Conservation (phyloP, 2,888 invertebrate genomes). For the Lasioglossum pauxillum region DNA sequence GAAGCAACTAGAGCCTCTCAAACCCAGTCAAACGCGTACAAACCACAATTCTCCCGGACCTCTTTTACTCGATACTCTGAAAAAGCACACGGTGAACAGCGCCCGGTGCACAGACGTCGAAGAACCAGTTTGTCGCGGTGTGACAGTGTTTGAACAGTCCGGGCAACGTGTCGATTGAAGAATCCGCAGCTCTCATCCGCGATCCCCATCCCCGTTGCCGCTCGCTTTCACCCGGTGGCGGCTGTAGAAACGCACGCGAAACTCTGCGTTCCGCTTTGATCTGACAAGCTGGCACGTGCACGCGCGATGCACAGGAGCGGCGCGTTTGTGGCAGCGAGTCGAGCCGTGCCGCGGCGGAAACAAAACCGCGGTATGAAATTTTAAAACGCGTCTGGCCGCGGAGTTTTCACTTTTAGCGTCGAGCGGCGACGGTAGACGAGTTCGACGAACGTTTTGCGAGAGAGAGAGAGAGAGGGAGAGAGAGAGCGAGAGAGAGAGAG, state of each 20-base stretch:
- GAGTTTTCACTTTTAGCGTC: neutral
- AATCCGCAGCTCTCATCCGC: constrained; percentile 19
- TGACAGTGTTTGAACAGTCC: neutral
- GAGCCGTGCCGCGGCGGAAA: neutral
- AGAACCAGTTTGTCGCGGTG: neutral
- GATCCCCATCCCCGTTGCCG: constrained; percentile 39
- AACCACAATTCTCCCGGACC: neutral
- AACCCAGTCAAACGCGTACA: neutral
- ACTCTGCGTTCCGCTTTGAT: constrained; percentile 66
- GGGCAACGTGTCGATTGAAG: neutral
- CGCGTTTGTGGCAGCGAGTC: neutral
- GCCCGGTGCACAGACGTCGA: neutral
- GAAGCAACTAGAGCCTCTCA: neutral
- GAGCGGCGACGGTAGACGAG: neutral
- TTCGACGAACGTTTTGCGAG: neutral
- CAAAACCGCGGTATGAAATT: constrained; percentile 36
- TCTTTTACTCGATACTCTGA: neutral
- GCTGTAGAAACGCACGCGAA: constrained; percentile 47
- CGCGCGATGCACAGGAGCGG: neutral
- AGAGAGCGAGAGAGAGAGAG: too few relatives aligned
- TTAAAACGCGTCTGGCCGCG: neutral
- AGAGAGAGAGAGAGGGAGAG: too few relatives aligned
- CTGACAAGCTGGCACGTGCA: constrained; percentile 38
- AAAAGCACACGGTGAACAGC: neutral
- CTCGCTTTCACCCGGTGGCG: constrained; percentile 53